Percentiles rank a stretch among this genome's conserved stretches.
phyloP scores from a whole-genome alignment of 2,797 vertebrate species.

The Coranthus polyacanthus region DNA sequence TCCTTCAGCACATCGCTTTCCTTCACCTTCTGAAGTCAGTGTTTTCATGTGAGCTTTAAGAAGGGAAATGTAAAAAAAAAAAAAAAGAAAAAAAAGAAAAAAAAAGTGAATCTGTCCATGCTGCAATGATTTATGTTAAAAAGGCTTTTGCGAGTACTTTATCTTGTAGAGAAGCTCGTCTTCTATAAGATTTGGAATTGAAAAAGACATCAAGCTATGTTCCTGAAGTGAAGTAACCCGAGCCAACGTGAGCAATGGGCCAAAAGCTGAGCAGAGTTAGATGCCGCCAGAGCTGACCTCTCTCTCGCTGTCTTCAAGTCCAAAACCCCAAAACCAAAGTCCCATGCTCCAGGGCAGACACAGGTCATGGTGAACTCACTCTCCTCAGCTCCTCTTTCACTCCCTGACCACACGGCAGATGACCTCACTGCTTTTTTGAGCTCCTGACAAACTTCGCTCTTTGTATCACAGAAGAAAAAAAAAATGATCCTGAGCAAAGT shows the following conservation, averaged over 20 bases:
- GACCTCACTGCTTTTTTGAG: constrained; percentile 54
- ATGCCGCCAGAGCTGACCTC: constrained; percentile 47
- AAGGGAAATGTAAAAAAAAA: too few species aligned
- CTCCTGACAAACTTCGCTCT: constrained; percentile 41
- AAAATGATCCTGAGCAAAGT: constrained; percentile 47
- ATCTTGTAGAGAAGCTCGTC: background rate
- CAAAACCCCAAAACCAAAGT: constrained; percentile 54
- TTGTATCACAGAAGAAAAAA: constrained; percentile 33
- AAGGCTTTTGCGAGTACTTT: background rate
- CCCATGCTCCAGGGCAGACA: constrained; percentile 44
- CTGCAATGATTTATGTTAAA: background rate
- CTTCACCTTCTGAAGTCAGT: too few species aligned
- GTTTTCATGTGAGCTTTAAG: too few species aligned
- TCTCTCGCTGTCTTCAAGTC: constrained; percentile 24
- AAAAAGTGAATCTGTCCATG: too few species aligned
- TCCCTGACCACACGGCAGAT: constrained; percentile 59
- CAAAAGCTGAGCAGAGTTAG: constrained; percentile 23
- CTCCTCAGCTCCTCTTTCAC: constrained; percentile 47
- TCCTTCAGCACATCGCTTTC: constrained; percentile 2
- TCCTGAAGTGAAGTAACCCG: constrained; percentile 11
- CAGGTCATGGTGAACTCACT: constrained; percentile 67
- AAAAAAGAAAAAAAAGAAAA: too few species aligned
- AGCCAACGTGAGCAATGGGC: constrained; percentile 13
- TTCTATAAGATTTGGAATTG: background rate
- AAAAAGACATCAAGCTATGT: constrained; percentile 1